These are phyloP conservation scores for Polydesmus complanatus DNA, from an alignment of 2,888 invertebrate species.

Conservation along the genomic window DNA sequence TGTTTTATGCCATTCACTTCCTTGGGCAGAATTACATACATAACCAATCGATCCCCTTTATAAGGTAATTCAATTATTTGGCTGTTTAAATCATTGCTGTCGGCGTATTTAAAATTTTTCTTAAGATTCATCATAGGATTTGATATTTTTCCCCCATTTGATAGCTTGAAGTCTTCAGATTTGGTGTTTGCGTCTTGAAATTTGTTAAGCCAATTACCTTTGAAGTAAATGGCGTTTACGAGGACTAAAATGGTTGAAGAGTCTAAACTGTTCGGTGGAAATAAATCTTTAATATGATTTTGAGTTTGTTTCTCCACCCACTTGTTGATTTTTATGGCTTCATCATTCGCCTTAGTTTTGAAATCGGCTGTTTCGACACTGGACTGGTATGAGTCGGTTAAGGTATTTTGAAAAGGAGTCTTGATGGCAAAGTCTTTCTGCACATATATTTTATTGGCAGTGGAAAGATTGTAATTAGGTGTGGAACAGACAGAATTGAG, in stretches of 20 bases:
- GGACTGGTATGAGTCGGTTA: constrained; percentile 35
- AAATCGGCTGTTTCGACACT: constrained; percentile 8
- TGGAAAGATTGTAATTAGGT: constrained; percentile 43
- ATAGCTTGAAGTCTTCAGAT: constrained; percentile 7
- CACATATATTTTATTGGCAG: constrained; percentile 60
- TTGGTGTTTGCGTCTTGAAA: constrained; percentile 12
- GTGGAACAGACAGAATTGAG: no score
- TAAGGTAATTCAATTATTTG: constrained; percentile 17
- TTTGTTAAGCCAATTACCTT: constrained; percentile 16
- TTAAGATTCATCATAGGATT: constrained; percentile 14
- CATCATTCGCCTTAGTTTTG: not conserved
- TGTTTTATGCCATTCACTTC: constrained; percentile 46
- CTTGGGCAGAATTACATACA: constrained; percentile 62
- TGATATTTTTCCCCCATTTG: not conserved
- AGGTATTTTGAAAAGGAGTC: constrained; percentile 41
- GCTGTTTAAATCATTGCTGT: constrained; percentile 7
- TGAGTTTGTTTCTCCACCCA: constrained; percentile 17
- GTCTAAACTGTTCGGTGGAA: constrained; percentile 1
- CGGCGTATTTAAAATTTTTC: not conserved
- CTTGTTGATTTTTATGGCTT: constrained; percentile 11
- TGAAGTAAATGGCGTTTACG: no score
- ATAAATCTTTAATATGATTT: constrained; percentile 16
- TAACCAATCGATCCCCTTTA: constrained; percentile 47
- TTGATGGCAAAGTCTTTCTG: constrained; percentile 39
- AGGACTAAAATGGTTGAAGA: not conserved